These are phyloP conservation scores for Odontamblyopus lacepedii DNA, from an alignment of 2,797 vertebrate genomes.

Conservation along the genomic window DNA sequence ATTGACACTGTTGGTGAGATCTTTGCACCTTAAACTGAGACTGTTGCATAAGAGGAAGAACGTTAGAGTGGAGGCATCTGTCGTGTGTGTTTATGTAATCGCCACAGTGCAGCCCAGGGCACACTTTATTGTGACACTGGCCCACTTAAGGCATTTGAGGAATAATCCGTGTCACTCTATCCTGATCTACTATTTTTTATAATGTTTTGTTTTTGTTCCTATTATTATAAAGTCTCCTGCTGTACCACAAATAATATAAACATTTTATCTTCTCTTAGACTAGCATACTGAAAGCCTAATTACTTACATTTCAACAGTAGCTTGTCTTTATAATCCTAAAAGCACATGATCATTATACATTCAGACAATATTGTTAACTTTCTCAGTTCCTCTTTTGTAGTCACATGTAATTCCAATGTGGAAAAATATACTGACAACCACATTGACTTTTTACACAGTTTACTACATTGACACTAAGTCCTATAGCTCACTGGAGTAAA, in stretches of 20 bases:
- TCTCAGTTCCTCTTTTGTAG: not conserved
- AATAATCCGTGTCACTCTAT: not conserved
- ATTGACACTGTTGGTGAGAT: constrained; percentile 17
- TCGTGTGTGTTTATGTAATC: constrained; percentile 74
- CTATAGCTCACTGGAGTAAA: constrained; percentile 20
- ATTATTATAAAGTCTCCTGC: not conserved
- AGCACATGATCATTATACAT: not conserved
- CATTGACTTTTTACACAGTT: constrained; percentile 17
- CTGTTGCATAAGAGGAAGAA: constrained; percentile 72
- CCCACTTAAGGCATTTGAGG: constrained; percentile 11
- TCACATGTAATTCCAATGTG: constrained; percentile 18
- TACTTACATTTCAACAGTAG: not conserved
- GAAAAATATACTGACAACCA: constrained; percentile 18
- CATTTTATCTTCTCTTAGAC: not conserved
- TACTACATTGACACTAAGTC: constrained; percentile 18
- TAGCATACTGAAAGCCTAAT: not conserved
- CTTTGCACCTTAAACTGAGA: constrained; percentile 20
- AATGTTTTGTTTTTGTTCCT: not conserved
- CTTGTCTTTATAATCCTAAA: not conserved
- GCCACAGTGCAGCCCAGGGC: constrained; percentile 36
- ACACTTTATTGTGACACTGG: constrained; percentile 7
- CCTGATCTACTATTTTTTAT: not conserved
- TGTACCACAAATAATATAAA: not conserved
- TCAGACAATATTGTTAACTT: not conserved
- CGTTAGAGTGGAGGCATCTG: constrained; percentile 71